These are phyloP conservation scores for Molossus molossus DNA, from an alignment of 2,797 vertebrate genomes.

Conservation along the genomic window DNA sequence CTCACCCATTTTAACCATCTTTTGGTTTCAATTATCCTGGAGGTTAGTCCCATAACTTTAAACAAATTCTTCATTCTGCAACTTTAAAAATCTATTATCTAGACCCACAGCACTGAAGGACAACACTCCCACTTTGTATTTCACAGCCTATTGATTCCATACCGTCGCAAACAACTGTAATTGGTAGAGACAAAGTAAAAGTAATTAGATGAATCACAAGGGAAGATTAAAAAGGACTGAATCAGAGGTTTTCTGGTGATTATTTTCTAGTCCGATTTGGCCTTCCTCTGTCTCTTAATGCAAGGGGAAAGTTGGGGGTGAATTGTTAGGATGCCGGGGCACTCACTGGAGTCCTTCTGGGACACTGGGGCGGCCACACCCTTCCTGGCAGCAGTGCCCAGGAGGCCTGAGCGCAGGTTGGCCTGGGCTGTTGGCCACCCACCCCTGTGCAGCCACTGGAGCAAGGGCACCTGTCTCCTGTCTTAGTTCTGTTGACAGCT, in stretches of 20 bases:
- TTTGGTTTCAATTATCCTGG: constrained; percentile 37
- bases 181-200: not conserved
- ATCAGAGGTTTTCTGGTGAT: not conserved
- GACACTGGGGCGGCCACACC: not conserved
- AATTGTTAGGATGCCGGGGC: not conserved
- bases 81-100: constrained; percentile 54
- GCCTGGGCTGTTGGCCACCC: not conserved
- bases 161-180: not conserved
- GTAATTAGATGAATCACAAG: constrained; percentile 8
- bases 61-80: constrained; percentile 7
- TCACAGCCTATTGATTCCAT: constrained; percentile 13
- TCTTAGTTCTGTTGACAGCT: not conserved
- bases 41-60: not conserved
- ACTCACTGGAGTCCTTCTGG: not conserved
- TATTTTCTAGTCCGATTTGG: not conserved
- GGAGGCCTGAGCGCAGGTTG: fast-evolving
- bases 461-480: not conserved
- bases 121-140: not conserved
- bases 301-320: not conserved
- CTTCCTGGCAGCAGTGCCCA: fast-evolving
- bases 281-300: not conserved
- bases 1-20: constrained; percentile 38
- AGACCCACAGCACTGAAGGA: not conserved
- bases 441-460: not conserved
- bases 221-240: constrained; percentile 16